Evolutionary conservation across 2,888 invertebrate genomes (phyloP).

Genomic region (Synanthedon tipuliformis): DNA sequence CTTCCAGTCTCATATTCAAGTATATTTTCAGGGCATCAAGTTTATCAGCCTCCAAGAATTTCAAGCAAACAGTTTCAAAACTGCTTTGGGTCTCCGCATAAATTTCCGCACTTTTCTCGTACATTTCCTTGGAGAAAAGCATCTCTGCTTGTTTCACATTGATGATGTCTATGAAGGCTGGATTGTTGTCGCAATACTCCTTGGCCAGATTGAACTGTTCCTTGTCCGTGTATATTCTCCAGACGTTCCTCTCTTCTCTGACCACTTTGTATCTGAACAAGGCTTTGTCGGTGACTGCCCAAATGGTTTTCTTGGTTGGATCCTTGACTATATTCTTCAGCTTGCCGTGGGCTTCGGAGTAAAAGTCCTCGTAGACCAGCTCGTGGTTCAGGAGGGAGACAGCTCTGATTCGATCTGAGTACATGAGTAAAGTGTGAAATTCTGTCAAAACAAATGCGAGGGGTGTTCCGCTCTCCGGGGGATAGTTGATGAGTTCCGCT

Average conservation of each 20-base stretch:
- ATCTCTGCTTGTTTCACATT: slow-evolving; percentile 90
- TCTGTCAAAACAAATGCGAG: slow-evolving; percentile 86
- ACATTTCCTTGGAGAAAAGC: slow-evolving; percentile 82
- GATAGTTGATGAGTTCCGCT: slow-evolving; percentile 51
- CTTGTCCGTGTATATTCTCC: slow-evolving; percentile 89
- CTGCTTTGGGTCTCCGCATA: slow-evolving; percentile 92
- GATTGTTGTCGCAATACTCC: slow-evolving; percentile 84
- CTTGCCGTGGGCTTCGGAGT: slow-evolving; percentile 83
- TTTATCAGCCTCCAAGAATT: slow-evolving; percentile 85
- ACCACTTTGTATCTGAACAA: slow-evolving; percentile 88
- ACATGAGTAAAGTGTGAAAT: slow-evolving; percentile 89
- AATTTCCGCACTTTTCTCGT: slow-evolving; percentile 84
- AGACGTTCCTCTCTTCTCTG: slow-evolving; percentile 87
- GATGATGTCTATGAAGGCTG: slow-evolving; percentile 84
- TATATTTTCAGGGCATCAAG: slow-evolving; percentile 90
- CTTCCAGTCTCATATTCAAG: slow-evolving; percentile 83
- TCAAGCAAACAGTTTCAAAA: slow-evolving; percentile 94
- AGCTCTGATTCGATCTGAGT: slow-evolving; percentile 84
- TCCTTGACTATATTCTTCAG: slow-evolving; percentile 86
- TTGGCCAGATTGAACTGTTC: slow-evolving; percentile 89
- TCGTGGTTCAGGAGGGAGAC: slow-evolving; percentile 88
- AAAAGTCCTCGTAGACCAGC: slow-evolving; percentile 86
- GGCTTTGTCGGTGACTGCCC: slow-evolving; percentile 86
- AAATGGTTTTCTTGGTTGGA: slow-evolving; percentile 80
- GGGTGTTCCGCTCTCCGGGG: slow-evolving; percentile 58